Evolutionary conservation across 2,888 invertebrate genomes (phyloP), one percentile per base, ranked within the genome.

Genomic region (Thymelicus sylvestris): DNA sequence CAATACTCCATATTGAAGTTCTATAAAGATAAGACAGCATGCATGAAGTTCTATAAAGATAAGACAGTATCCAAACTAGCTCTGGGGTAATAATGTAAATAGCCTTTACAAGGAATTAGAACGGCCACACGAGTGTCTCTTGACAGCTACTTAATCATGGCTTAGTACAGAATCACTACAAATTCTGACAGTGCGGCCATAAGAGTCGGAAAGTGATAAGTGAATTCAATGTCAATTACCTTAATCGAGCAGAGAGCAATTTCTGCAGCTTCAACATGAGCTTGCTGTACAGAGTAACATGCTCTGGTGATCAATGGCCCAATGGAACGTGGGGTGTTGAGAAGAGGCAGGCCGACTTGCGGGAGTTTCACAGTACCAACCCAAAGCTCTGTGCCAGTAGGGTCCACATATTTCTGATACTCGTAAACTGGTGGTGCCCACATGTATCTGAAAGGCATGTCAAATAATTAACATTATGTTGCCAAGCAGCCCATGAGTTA

Each of bases 381-480:
- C 89, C 90, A 93, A 41, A 89, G 66, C 44, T 88, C 90, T 0
- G 75, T 70, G 10, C 85, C 86, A 1, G 79, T 73, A 0, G 77
- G 75, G 75, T 88, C 87, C 0, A 83, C 13, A 70, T 83, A 86
- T 69, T 88, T 90, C 67, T 88, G 86, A 76, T 85, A 92, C 6
- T 82, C 83, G 69, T 92, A 93, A 0, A 81, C 74, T 5, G 93
- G 93, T 5, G 82, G 77, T 0, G 85, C 79, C 93, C 93, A 93
- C 77, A 81, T 83, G 74, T 92, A 91, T 41, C 93, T 93, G 76
- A 31, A 83, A 82, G 57, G 47, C 0, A 44, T 12, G 13, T 44
- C 10, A 44, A 44, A 44, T 0, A 3, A 44, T 44, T 12, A 44
- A 44, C 0, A 4, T 44, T 44, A 44, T 44, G 12, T 3, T 31